Evolutionary conservation across 2,113 vertebrate species (phyloP), one percentile per base, ranked within the genome.

Genomic region (Ptilorrhoa leucosticta): DNA sequence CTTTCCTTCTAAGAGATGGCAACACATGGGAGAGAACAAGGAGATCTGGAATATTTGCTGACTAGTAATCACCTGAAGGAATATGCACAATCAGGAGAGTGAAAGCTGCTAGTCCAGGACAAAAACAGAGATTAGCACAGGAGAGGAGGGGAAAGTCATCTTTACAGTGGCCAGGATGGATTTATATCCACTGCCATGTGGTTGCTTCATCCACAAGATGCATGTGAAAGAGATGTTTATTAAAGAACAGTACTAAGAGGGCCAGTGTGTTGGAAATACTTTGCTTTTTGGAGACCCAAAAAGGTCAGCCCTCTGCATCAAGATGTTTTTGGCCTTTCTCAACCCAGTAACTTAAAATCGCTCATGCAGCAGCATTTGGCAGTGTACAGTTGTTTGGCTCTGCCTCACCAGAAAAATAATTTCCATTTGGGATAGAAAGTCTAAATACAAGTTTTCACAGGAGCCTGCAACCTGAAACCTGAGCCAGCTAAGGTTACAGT

Each of bases 401-500:
- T 33, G 58, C 61, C 72, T 87, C 84, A 61, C 42, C 66, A 79
- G 61, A 87, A 89, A 79, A 91, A 71, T 80, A 47, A 96, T 69
- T 91, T 79, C 91, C 61, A 89, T 89, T 93, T 79, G 65, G 53
- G 65, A 60, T 17, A 56, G 48, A 92, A 93, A 86, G 50, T 37
- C 53, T 86, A 92, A 93, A 89, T 21, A 68, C 69, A 89, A 92
- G 45, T 94, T 94, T 94, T 87, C 89, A 90, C 77, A 76, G 78
- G 63, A 93, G 57, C 42, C 35, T 78, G 83, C 83, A 93, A 77
- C 64, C 79, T 70, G 91, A 83, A 94, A 65, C 65, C 57, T 51
- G 47, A 94, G 66, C 63, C 70, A 76, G 82, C 78, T 85, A 70
- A 79, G 47, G 70, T 96, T 77, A 85, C 89, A 84, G 72, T n/a